Evolutionary conservation across 2,888 invertebrate genomes (phyloP).

Genomic region (Eupithecia pulchellata): DNA sequence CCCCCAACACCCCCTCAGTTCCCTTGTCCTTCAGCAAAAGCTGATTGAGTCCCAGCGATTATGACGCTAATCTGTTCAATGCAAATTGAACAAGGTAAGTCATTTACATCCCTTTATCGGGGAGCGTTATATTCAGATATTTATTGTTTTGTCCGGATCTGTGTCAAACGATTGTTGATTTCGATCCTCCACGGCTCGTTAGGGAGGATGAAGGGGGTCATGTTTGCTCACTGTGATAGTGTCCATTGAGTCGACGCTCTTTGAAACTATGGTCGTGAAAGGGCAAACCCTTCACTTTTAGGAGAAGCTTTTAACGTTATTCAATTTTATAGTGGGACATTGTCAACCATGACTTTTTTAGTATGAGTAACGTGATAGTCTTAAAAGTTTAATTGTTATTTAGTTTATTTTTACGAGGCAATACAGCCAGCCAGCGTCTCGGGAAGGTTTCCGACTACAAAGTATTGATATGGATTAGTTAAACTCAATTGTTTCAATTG

Average conservation of each 20-base stretch:
- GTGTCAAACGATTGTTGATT: conserved; percentile 49
- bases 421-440: too few relatives aligned
- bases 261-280: neutral
- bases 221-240: conserved; percentile 23
- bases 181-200: conserved; percentile 46
- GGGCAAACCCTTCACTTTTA: too few relatives aligned
- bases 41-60: conserved; percentile 84
- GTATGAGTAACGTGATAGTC: too few relatives aligned
- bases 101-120: conserved; percentile 83
- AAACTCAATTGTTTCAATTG: too few relatives aligned
- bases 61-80: conserved; percentile 85
- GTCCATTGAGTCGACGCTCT: conserved; percentile 40
- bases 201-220: conserved; percentile 37
- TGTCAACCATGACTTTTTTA: too few relatives aligned
- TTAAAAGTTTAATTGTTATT: too few relatives aligned
- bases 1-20: conserved; percentile 45
- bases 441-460: too few relatives aligned
- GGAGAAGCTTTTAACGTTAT: conserved; percentile 1
- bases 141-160: conserved; percentile 66
- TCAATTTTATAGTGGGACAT: too few relatives aligned
- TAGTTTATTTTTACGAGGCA: too few relatives aligned
- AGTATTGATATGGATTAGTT: too few relatives aligned
- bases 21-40: conserved; percentile 70
- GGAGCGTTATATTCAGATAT: conserved; percentile 79
- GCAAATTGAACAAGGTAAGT: conserved; percentile 82